These are phyloP conservation scores for Burhinus bistriatus DNA, from an alignment of 2,113 vertebrate genomes.

Conservation along the genomic window DNA sequence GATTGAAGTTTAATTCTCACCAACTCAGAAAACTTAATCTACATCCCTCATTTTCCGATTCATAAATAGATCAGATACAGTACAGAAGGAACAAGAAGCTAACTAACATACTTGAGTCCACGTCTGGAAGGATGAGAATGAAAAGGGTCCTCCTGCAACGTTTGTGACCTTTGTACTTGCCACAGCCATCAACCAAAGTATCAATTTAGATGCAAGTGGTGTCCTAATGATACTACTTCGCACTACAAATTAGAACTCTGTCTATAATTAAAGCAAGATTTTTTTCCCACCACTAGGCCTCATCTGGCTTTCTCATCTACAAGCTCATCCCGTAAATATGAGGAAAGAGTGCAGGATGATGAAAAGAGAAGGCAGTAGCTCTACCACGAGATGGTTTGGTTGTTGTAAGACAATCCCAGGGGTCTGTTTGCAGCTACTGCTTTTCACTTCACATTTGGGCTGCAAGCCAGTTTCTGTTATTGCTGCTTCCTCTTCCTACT, in stretches of 20 bases:
- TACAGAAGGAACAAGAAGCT: neutral
- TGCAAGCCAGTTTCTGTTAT: neutral
- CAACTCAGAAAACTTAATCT: neutral
- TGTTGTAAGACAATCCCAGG: neutral
- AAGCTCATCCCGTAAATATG: neutral
- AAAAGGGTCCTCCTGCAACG: neutral
- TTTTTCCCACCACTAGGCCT: neutral
- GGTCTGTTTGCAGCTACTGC: neutral
- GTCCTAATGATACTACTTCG: neutral
- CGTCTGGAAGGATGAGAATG: neutral
- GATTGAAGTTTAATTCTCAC: neutral
- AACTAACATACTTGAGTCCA: neutral
- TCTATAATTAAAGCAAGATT: neutral
- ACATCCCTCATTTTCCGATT: neutral
- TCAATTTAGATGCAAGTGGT: neutral
- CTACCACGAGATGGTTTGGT: accelerated
- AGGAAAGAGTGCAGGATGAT: neutral
- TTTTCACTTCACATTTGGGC: neutral
- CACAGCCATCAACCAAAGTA: neutral
- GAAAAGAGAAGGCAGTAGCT: neutral
- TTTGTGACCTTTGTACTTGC: neutral
- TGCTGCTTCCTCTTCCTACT: neutral
- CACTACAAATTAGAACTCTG: neutral
- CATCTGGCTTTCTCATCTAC: neutral
- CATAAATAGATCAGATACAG: neutral